These are phyloP conservation scores for Tiliacea citrago DNA, from an alignment of 2,888 invertebrate genomes.

Conservation along the genomic window DNA sequence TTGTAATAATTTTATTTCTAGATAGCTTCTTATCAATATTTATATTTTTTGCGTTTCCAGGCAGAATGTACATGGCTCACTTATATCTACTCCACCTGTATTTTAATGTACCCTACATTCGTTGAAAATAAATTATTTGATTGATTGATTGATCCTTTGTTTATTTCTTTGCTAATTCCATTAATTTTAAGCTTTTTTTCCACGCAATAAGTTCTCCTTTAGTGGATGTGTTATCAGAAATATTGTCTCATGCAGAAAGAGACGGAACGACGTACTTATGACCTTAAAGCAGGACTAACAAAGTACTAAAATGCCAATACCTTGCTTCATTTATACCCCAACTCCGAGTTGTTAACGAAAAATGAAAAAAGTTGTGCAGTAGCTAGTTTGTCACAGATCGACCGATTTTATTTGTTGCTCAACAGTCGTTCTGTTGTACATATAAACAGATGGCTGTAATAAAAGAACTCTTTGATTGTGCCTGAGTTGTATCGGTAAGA, in stretches of 20 bases:
- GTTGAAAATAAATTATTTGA: too few species aligned
- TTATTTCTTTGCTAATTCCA: neutral
- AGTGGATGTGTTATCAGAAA: neutral
- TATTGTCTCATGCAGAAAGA: neutral
- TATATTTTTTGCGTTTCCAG: too few species aligned
- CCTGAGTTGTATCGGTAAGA: neutral
- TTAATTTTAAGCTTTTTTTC: neutral
- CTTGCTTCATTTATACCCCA: constrained; percentile 32
- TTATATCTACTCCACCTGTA: too few species aligned
- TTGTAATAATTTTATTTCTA: too few species aligned
- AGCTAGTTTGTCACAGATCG: constrained; percentile 64
- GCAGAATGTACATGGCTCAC: too few species aligned
- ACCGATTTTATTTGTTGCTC: constrained; percentile 60
- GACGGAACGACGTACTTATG: neutral
- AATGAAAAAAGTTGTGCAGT: constrained; percentile 61
- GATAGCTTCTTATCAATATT: too few species aligned
- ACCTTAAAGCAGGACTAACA: neutral
- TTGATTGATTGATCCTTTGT: neutral
- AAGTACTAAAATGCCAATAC: neutral
- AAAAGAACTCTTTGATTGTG: constrained; percentile 23
- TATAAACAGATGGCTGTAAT: constrained; percentile 30
- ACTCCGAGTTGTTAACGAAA: constrained; percentile 28
- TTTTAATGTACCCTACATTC: too few species aligned
- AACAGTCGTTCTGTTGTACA: constrained; percentile 44
- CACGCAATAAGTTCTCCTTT: neutral